Evolutionary conservation across 1,140 invertebrate species (phyloP), one percentile per base, ranked within the genome.

Genomic region (Cotesia glomerata): DNA sequence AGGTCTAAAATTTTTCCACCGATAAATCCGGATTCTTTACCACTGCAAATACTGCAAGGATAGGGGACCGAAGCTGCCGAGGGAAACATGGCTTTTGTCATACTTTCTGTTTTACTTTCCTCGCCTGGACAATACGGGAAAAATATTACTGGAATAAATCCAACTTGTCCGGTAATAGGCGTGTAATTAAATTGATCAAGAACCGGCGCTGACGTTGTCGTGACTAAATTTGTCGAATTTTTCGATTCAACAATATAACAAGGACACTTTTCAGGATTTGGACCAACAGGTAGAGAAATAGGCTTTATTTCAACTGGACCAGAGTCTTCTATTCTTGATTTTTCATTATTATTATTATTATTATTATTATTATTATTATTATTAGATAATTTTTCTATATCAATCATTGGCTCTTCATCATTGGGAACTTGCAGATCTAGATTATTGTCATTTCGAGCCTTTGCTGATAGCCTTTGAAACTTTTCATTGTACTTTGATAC

Each of bases 71-170:
- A 83, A n/a, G 88, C 86, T 1, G 89, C 89, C 9, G 86, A 84
- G 2, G 90, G 89, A 80, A 90, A 90, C 64, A 88, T 89, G 52
- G 88, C 83, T 74, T 88, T 85, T 52, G 89, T 87, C 34, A 73
- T 71, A 66, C 79, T 85, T 68, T 87, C 80, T 73, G 85, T 84
- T 45, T 87, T 82, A 4, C 80, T 79, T 4, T 77, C 74, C 61
- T 86, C 86, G 26, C 88, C 88, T 0, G 89, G 88, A 76, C 90
- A 91, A 75, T 87, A 89, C 1, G 90, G 90, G 62, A 90, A 86
- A 73, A 91, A 90, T 2, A 91, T 83, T 5, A 91, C 89, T 3
- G 90, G 90, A 35, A 91, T 85, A 74, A 89, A 91, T 54, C 89
- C 90, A 35, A 90, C 68, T 69, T 81, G 81, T 70, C 80, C 80